phyloP scores from a whole-genome alignment of 2,113 vertebrate genomes.

The Uria aalge region DNA sequence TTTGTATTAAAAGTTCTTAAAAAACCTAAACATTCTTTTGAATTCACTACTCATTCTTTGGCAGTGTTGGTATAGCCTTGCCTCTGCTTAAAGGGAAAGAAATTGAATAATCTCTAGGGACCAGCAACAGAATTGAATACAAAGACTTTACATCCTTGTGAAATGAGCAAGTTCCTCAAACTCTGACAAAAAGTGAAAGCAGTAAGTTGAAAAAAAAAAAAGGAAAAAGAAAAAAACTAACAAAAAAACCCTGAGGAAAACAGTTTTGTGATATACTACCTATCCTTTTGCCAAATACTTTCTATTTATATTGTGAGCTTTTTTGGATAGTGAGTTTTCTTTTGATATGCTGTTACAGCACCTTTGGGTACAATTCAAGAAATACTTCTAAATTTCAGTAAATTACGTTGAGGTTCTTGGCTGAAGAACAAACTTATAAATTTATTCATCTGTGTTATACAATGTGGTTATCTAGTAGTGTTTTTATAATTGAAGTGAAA shows the following conservation, averaged over 20 bases:
- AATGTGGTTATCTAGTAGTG: neutral
- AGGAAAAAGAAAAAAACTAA: too few species aligned
- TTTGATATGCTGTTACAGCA: neutral
- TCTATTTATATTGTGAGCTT: neutral
- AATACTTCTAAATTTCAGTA: neutral
- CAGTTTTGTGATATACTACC: neutral
- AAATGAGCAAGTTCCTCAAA: neutral
- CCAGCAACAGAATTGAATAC: neutral
- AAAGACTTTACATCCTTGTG: neutral
- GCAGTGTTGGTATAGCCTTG: neutral
- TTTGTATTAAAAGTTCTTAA: neutral
- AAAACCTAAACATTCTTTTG: neutral
- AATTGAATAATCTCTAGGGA: neutral
- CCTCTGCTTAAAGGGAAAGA: neutral
- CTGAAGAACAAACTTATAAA: neutral
- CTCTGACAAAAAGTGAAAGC: neutral
- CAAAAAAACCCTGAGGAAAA: neutral
- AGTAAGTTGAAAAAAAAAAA: neutral
- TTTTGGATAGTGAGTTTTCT: neutral
- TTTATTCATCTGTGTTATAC: neutral
- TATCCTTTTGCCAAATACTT: neutral
- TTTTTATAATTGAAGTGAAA: neutral
- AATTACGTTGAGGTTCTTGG: neutral
- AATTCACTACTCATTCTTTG: neutral
- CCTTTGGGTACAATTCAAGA: neutral